These are phyloP conservation scores for Egretta garzetta DNA, from an alignment of 2,113 vertebrate genomes.

Conservation along the genomic window DNA sequence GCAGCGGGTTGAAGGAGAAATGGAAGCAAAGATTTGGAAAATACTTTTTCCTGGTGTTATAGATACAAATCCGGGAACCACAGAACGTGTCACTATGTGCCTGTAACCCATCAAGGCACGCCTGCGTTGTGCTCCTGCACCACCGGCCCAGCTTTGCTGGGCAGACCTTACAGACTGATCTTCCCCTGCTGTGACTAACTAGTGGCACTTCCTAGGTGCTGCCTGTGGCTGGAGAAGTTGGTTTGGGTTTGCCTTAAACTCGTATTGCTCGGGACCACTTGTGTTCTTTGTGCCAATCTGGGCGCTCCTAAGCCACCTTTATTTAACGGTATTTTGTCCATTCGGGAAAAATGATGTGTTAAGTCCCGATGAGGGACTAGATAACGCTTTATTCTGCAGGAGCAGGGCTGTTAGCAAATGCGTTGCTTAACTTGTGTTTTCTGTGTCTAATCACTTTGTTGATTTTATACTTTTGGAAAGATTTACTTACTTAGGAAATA, in stretches of 20 bases:
- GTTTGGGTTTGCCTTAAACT: not conserved
- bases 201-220: not conserved
- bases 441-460: not conserved
- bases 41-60: not conserved
- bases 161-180: not conserved
- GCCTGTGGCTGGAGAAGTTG: not conserved
- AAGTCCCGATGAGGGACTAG: not conserved
- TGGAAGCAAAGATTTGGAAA: not conserved
- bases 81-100: no score
- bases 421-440: not conserved
- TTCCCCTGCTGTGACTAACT: not conserved
- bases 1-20: not conserved
- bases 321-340: not conserved
- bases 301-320: not conserved
- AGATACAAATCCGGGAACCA: not conserved
- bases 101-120: not conserved
- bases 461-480: not conserved
- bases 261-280: not conserved
- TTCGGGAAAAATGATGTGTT: not conserved
- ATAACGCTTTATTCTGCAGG: not conserved
- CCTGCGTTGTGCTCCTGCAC: not conserved
- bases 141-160: not conserved
- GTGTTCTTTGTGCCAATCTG: not conserved
- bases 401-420: not conserved
- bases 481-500: constrained; percentile 31